A percentile compares a stretch with the other conserved stretches of the same genome.
These are phyloP conservation scores for Lysandra coridon DNA, from an alignment of 2,888 invertebrate species.

Conservation along the genomic window DNA sequence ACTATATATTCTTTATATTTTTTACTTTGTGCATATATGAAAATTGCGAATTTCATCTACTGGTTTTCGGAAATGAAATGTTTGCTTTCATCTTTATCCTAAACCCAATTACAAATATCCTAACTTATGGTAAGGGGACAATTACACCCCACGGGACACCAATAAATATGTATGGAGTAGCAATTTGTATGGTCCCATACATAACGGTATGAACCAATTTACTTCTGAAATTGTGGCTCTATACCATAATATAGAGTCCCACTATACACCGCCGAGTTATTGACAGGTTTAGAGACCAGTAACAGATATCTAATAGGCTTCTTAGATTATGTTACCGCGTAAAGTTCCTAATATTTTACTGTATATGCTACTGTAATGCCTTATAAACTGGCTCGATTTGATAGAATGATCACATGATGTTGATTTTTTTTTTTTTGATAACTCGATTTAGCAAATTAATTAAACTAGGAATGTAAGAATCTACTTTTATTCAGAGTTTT, in stretches of 20 bases:
- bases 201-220: slow-evolving; percentile 50
- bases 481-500: neutral
- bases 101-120: neutral
- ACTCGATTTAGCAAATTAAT: neutral
- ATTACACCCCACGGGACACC: slow-evolving; percentile 60
- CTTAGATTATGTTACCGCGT: slow-evolving; percentile 32
- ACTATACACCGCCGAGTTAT: slow-evolving; percentile 32
- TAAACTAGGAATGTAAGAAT: neutral
- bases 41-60: too few relatives aligned
- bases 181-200: slow-evolving; percentile 44
- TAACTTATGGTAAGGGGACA: slow-evolving; percentile 54
- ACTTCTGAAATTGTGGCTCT: slow-evolving; percentile 50
- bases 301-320: slow-evolving; percentile 35
- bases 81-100: neutral
- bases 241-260: slow-evolving; percentile 8
- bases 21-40: too few relatives aligned
- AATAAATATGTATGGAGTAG: slow-evolving; percentile 70
- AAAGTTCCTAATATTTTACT: too few relatives aligned
- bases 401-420: neutral
- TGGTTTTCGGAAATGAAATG: neutral
- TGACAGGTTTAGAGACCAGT: slow-evolving; percentile 39
- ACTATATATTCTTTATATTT: too few relatives aligned
- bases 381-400: neutral
- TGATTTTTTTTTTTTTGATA: neutral
- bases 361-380: neutral